phyloP scores from a whole-genome alignment of 1,140 invertebrate genomes.

The Platyura marginata region DNA sequence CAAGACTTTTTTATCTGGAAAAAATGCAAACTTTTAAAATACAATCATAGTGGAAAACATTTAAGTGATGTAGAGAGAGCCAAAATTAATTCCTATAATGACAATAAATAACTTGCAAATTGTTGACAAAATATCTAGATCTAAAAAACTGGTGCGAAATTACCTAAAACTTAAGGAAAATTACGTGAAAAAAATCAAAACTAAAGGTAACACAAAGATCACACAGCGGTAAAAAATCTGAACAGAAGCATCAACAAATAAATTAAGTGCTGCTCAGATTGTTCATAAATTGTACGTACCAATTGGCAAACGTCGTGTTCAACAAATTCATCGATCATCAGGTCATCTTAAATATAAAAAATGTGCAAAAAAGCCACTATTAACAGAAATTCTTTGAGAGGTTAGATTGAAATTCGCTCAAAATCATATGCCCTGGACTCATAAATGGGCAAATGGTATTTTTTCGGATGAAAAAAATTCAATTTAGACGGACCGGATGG shows the following conservation, averaged over 20 bases:
- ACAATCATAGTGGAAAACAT: background rate
- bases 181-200: background rate
- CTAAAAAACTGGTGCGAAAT: background rate
- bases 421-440: background rate
- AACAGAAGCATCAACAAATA: background rate
- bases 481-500: background rate
- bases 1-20: too few species aligned
- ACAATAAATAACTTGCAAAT: background rate
- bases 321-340: background rate
- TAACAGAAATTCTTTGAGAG: background rate
- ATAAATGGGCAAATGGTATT: background rate
- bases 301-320: background rate
- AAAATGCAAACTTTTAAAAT: too few species aligned
- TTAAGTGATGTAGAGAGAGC: background rate
- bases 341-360: background rate
- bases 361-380: background rate
- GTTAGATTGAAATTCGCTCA: background rate
- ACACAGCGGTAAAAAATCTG: background rate
- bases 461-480: background rate
- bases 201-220: background rate
- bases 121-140: background rate
- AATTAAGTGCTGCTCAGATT: background rate
- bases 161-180: background rate
- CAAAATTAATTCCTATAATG: background rate
- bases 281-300: background rate